These are phyloP conservation scores for Ammodytes marinus DNA, from an alignment of 2,113 vertebrate species.

Conservation along the genomic window DNA sequence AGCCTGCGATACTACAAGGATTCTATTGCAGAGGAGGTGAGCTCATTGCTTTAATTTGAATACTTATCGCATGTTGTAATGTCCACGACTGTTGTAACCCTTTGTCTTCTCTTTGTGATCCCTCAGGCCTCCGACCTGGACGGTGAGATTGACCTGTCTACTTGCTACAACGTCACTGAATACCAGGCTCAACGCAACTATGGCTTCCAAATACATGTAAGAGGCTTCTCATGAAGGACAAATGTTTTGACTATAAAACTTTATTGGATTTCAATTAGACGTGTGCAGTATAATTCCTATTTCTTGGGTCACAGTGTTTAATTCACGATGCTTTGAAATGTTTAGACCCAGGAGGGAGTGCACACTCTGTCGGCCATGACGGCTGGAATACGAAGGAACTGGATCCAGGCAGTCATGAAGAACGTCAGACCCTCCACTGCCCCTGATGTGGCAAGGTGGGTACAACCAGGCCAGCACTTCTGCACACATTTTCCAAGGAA, in stretches of 20 bases:
- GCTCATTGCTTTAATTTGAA: neutral
- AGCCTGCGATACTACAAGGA: slow-evolving; percentile 88
- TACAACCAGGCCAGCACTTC: neutral
- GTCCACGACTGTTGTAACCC: no score
- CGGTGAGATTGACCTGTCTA: slow-evolving; percentile 86
- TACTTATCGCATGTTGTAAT: neutral
- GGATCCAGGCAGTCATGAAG: slow-evolving; percentile 89
- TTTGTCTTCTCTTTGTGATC: neutral
- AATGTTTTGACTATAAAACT: neutral
- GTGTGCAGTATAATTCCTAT: no score
- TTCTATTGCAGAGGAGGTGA: slow-evolving; percentile 88
- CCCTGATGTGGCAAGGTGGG: slow-evolving; percentile 87
- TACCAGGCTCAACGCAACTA: slow-evolving; percentile 89
- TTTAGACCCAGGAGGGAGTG: slow-evolving; percentile 84
- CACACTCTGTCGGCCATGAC: slow-evolving; percentile 89
- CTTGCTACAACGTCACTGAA: slow-evolving; percentile 86
- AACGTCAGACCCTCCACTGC: slow-evolving; percentile 87
- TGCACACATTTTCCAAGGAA: neutral
- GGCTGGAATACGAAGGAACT: slow-evolving; percentile 87
- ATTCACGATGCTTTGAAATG: neutral
- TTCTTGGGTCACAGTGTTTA: no score
- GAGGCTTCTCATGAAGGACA: slow-evolving; percentile 26
- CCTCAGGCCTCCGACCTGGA: slow-evolving; percentile 86
- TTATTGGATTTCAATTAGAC: neutral
- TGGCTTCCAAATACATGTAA: slow-evolving; percentile 88